Evolutionary conservation across 2,113 vertebrate species (phyloP).

Genomic region (Origma solitaria): DNA sequence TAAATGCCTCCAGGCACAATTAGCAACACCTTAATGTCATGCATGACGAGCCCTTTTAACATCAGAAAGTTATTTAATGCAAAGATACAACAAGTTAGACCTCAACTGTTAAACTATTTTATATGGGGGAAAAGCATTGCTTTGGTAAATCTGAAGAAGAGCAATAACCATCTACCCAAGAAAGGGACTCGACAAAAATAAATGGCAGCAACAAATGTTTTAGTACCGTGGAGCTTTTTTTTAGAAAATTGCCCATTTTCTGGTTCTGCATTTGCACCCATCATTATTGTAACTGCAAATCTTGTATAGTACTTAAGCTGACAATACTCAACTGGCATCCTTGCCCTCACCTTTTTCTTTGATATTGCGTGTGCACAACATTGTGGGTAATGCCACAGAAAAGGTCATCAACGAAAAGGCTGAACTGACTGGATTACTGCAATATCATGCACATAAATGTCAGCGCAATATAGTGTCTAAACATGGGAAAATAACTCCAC

Average conservation of each 20-base stretch:
- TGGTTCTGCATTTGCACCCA: not conserved
- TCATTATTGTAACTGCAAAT: not conserved
- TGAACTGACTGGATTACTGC: not conserved
- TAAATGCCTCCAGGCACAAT: not conserved
- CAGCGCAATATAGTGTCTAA: not conserved
- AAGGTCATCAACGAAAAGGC: not conserved
- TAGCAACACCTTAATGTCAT: not conserved
- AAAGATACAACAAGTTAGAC: not conserved
- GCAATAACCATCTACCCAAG: not conserved
- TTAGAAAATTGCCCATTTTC: not conserved
- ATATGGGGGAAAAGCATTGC: not conserved
- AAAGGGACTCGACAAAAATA: not conserved
- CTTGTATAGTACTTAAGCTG: not conserved
- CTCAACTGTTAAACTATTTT: not conserved
- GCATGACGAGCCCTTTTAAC: not conserved
- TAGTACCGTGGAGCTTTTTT: not conserved
- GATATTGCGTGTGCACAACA: fast-evolving
- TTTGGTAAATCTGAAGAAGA: not conserved
- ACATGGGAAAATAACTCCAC: not conserved
- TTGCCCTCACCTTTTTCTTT: not conserved
- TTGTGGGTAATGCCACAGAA: not conserved
- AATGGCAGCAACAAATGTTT: not conserved
- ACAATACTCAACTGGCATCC: not conserved
- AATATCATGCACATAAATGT: not conserved
- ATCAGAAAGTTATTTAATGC: not conserved